A percentile compares a stretch with the other conserved stretches of the same genome.
Conservation (phyloP, 2,113 vertebrate genomes). For the Pyxicephalus adspersus region DNA sequence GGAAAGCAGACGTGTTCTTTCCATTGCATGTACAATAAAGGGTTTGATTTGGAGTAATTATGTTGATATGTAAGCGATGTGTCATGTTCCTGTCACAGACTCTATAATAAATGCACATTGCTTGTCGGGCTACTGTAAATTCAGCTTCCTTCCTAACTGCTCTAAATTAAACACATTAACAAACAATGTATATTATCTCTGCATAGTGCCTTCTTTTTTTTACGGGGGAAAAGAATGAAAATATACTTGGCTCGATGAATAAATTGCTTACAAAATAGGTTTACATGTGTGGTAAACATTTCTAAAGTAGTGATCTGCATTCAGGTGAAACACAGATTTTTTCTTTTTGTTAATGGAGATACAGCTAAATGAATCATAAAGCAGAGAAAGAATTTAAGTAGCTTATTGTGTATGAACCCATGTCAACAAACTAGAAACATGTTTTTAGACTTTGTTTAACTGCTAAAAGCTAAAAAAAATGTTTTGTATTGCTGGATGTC, state of each 20-base stretch:
- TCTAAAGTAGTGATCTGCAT: too few relatives aligned
- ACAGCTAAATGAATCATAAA: too few relatives aligned
- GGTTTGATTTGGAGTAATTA: slow-evolving; percentile 35
- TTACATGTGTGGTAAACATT: too few relatives aligned
- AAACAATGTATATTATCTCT: slow-evolving; percentile 11
- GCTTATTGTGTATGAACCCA: too few relatives aligned
- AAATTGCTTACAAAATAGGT: not conserved
- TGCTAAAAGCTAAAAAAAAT: too few relatives aligned
- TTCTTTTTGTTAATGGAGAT: too few relatives aligned
- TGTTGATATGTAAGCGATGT: slow-evolving; percentile 29
- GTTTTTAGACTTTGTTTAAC: too few relatives aligned
- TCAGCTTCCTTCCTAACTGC: not conserved
- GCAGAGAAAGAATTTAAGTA: too few relatives aligned
- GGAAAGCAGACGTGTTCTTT: slow-evolving; percentile 3
- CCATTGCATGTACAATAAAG: not conserved
- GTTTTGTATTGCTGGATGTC: too few relatives aligned
- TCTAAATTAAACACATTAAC: not conserved
- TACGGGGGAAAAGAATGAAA: not conserved
- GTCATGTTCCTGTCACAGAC: slow-evolving; percentile 34
- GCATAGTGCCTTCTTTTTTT: not conserved
- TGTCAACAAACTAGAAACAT: too few relatives aligned
- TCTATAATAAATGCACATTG: slow-evolving; percentile 19
- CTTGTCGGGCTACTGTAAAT: not conserved
- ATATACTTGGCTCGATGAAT: not conserved
- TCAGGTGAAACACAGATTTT: too few relatives aligned